These are phyloP conservation scores for Lasiurus cinereus DNA, from an alignment of 2,113 vertebrate species.

Conservation along the genomic window DNA sequence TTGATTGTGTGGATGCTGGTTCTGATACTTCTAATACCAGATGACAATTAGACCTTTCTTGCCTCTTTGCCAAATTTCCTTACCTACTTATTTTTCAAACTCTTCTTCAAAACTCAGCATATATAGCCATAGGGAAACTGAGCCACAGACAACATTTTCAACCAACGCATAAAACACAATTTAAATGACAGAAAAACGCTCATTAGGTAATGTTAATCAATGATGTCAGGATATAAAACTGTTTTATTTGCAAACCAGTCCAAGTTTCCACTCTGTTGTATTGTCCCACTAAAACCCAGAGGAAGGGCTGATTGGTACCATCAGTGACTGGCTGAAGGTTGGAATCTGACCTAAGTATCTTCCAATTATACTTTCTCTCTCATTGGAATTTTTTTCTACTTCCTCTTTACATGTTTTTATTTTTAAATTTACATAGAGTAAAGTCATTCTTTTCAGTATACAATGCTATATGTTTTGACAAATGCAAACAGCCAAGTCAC, in stretches of 20 bases:
- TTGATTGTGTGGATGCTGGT: background rate
- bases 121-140: background rate
- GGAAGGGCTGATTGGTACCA: background rate
- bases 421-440: background rate
- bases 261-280: background rate
- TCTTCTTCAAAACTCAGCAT: background rate
- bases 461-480: slow-evolving; percentile 6
- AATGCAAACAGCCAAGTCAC: background rate
- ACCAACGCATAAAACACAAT: background rate
- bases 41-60: background rate
- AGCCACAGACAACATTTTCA: background rate
- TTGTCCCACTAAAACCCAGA: background rate
- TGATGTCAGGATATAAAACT: background rate
- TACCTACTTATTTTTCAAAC: background rate
- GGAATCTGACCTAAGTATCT: background rate
- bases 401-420: background rate
- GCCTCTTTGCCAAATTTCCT: background rate
- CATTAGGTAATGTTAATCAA: background rate
- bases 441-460: slow-evolving; percentile 19
- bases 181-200: background rate
- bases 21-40: background rate
- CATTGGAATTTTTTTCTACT: background rate
- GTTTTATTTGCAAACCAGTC: background rate
- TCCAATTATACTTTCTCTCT: background rate
- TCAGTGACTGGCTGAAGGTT: background rate